A percentile compares a stretch with the other conserved stretches of the same genome.
These are phyloP conservation scores for Strigamia crassipes DNA, from an alignment of 2,888 invertebrate species.

Conservation along the genomic window DNA sequence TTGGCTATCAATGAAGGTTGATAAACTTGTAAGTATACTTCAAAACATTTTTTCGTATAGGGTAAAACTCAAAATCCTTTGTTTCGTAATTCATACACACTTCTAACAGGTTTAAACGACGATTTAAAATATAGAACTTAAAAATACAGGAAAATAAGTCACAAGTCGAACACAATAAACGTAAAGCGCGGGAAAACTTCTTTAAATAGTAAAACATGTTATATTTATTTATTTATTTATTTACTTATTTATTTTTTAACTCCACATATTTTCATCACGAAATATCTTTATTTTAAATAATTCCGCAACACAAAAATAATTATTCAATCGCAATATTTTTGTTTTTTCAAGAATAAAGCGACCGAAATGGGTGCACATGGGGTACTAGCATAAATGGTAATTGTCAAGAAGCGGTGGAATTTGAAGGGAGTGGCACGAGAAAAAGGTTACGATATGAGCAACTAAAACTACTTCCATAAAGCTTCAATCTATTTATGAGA, in stretches of 20 bases:
- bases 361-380: not conserved
- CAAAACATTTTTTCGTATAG: not conserved
- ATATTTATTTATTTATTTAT: not conserved
- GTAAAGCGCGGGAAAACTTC: not conserved
- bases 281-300: not conserved
- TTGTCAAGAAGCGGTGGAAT: conserved; percentile 15
- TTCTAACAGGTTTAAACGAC: not conserved
- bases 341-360: not conserved
- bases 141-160: not conserved
- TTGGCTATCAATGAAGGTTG: conserved; percentile 7
- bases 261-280: not conserved
- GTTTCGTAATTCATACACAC: not conserved
- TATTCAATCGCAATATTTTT: not conserved
- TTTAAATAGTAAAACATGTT: not conserved
- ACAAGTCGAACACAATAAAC: not conserved
- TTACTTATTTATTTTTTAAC: too few relatives aligned
- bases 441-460: conserved; percentile 40
- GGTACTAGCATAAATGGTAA: not conserved
- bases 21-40: conserved; percentile 38
- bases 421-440: conserved; percentile 24
- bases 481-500: conserved; percentile 36
- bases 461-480: conserved; percentile 22
- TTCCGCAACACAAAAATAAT: not conserved
- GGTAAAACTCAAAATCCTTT: not conserved
- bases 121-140: not conserved